Conservation (phyloP, 2,113 vertebrate species). For the Siphamia tubifer region DNA sequence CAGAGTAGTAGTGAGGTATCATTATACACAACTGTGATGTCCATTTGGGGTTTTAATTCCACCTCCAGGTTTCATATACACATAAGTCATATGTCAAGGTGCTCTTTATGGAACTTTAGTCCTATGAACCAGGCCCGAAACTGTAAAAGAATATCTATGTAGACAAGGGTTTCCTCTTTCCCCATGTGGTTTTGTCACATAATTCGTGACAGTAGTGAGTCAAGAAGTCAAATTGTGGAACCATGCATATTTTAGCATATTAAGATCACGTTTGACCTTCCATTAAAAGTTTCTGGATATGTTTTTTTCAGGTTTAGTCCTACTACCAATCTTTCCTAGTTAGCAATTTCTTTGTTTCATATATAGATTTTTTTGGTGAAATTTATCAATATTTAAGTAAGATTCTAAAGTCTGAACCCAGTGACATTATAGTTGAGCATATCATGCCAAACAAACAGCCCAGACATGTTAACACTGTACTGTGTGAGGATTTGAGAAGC, state of each 20-base stretch:
- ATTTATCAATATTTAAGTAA: too few species aligned
- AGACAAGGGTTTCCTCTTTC: background rate
- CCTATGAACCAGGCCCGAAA: conserved; percentile 9
- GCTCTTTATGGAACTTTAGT: conserved; percentile 53
- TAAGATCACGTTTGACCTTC: background rate
- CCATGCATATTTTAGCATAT: background rate
- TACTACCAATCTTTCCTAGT: too few species aligned
- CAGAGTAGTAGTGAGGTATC: conserved; percentile 1
- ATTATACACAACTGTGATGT: background rate
- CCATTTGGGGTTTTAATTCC: background rate
- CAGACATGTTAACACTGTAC: too few species aligned
- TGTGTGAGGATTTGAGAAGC: too few species aligned
- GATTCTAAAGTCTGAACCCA: background rate
- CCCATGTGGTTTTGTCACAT: conserved; percentile 5
- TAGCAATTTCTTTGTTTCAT: too few species aligned
- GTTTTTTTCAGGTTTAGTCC: background rate
- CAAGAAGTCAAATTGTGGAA: conserved; percentile 2
- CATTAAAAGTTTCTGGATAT: background rate
- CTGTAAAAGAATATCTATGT: background rate
- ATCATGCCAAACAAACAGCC: background rate
- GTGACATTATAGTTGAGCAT: background rate
- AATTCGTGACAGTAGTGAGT: background rate
- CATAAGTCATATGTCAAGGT: too few species aligned
- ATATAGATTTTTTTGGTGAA: too few species aligned
- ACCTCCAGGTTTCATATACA: too few species aligned